Base-by-base conservation (phyloP, 2,888 invertebrate genomes). In the Dendrolimus pini region DNA sequence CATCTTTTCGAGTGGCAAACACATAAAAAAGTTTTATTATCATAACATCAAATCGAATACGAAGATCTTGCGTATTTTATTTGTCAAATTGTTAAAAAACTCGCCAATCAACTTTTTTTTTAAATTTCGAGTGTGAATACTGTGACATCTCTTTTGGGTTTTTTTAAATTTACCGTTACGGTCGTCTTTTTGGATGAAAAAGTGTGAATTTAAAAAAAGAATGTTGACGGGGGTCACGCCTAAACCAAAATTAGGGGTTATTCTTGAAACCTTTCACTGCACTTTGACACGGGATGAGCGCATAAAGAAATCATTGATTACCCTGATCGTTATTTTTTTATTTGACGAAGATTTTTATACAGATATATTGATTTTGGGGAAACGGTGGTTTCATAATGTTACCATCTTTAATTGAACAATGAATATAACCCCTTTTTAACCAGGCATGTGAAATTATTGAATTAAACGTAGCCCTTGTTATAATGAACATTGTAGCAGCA, bases 211-310 rank as follows among this genome's bases (percentile, higher is more conserved):
- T 63, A 64, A 60, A 54, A 69, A 86, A 85, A 87, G 87, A 83
- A 81, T 78, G 85, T 85, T 88, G 89, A 89, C 83, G 84, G 88
- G 89, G 90, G 89, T 89, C 89, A 90, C 85, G 83, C 83, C 87
- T 77, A 66, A 79, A 83, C 85, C 83, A 67, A 89, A 89, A 88
- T 89, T 88, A 88, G 84, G 85, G 84, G 81, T 85, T 88, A 80
- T 81, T 83, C 73, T 75, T 67, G 80, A 82, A 83, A 89, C 84
- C 87, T 87, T 84, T 85, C 75, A 81, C 80, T 85, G 89, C 87
- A 84, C 89, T 89, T 84, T 89, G 89, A 89, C 89, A 90, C 79
- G 82, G 78, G 78, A 83, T 83, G 78, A 65, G 74, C 78, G 70
- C 66, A 78, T 75, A 75, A 71, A 72, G 79, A 81, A 78, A 70